Conservation (phyloP, 1,140 invertebrate genomes). For the Drosophila micromelanica region DNA sequence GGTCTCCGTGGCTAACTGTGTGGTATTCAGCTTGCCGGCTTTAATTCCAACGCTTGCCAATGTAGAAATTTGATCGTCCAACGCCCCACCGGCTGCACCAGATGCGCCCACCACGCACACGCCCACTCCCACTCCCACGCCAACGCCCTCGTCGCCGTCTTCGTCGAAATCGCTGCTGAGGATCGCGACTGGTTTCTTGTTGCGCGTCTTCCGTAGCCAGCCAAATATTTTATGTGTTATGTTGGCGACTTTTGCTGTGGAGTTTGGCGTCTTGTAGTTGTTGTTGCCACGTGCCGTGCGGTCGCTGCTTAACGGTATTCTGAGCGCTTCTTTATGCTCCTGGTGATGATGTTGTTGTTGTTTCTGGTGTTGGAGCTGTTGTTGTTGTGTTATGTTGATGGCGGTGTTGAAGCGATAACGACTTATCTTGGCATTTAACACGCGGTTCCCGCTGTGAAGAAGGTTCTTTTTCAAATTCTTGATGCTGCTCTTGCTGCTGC, state of each 20-base stretch:
- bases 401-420: constrained; percentile 71
- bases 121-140: constrained; percentile 51
- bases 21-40: constrained; percentile 81
- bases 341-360: constrained; percentile 33
- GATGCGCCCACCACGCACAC: constrained; percentile 58
- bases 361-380: constrained; percentile 54
- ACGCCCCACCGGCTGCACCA: constrained; percentile 55
- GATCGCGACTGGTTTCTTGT: constrained; percentile 77
- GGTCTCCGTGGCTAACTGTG: constrained; percentile 81
- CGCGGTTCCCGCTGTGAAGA: constrained; percentile 11
- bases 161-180: constrained; percentile 76
- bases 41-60: constrained; percentile 72
- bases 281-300: constrained; percentile 46
- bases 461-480: neutral
- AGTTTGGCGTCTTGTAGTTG: constrained; percentile 76
- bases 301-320: constrained; percentile 22
- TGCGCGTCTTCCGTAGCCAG: constrained; percentile 76
- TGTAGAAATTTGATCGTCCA: constrained; percentile 62
- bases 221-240: constrained; percentile 83
- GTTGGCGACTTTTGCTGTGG: constrained; percentile 80
- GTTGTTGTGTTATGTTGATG: constrained; percentile 69
- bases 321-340: constrained; percentile 9
- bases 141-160: constrained; percentile 70
- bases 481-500: constrained; percentile 13
- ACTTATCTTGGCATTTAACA: constrained; percentile 76